Conservation (phyloP, 2,797 vertebrate species). For the Heliangelus exortis region DNA sequence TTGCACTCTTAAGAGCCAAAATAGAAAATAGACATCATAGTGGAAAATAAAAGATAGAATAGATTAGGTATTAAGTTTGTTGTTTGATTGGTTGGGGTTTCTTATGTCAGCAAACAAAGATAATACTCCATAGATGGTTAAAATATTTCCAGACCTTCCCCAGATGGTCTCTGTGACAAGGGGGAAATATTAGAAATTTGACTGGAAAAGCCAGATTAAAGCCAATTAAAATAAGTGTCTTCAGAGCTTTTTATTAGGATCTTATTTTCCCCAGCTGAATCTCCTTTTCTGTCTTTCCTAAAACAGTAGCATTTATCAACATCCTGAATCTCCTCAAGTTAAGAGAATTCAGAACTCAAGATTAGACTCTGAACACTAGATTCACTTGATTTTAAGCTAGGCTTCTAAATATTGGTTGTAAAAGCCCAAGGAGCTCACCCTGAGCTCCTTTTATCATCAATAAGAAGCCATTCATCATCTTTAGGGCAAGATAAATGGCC, state of each 20-base stretch:
- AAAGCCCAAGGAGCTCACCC: neutral
- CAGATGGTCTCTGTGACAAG: neutral
- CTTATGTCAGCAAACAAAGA: neutral
- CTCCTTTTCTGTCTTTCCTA: neutral
- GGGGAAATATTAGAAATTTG: neutral
- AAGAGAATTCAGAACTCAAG: neutral
- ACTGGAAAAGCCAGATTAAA: neutral
- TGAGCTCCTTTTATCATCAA: neutral
- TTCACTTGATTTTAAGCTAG: neutral
- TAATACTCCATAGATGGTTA: neutral
- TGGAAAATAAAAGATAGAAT: neutral
- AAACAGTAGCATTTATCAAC: neutral
- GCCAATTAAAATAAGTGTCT: neutral
- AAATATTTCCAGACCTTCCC: neutral
- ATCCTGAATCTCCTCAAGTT: neutral
- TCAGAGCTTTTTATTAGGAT: neutral
- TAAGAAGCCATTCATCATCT: neutral
- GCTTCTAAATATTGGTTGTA: neutral
- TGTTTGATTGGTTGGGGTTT: neutral
- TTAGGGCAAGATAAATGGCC: neutral
- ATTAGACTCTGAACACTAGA: neutral
- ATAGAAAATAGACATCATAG: neutral
- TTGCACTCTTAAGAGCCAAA: neutral
- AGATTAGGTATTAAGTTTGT: neutral
- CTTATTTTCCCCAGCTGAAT: neutral